A percentile compares a stretch with the other conserved stretches of the same genome.
Evolutionary conservation across 1,140 invertebrate species (phyloP).

Genomic region (Drosophila ironensis): DNA sequence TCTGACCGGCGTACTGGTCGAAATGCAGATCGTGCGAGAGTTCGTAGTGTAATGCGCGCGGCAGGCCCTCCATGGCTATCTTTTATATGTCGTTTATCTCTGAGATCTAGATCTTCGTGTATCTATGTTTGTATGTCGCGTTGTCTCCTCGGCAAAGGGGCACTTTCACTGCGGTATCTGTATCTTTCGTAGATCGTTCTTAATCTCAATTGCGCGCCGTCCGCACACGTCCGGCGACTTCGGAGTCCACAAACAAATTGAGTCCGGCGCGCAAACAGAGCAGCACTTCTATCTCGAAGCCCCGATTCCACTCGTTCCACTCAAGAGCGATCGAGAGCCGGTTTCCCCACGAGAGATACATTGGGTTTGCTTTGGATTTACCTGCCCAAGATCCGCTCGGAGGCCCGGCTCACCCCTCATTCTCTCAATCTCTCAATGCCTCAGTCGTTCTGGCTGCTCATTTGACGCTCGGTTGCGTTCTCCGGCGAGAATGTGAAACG

Average conservation of each 20-base stretch:
- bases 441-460: conserved; percentile 42
- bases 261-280: conserved; percentile 42
- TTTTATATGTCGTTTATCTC: conserved; percentile 39
- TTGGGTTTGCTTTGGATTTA: conserved; percentile 7
- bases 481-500: conserved; percentile 30
- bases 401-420: neutral
- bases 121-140: conserved; percentile 17
- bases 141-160: too few species aligned
- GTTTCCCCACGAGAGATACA: neutral
- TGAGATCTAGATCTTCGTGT: conserved; percentile 27
- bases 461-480: conserved; percentile 71
- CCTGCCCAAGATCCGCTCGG: conserved; percentile 30
- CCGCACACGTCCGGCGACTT: conserved; percentile 46
- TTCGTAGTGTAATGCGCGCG: conserved; percentile 74
- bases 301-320: conserved; percentile 32
- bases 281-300: conserved; percentile 13
- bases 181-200: conserved; percentile 22
- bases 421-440: too few species aligned
- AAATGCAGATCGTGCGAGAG: conserved; percentile 73
- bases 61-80: conserved; percentile 59
- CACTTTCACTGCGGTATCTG: conserved; percentile 64
- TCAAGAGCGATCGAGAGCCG: conserved; percentile 47
- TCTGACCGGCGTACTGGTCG: conserved; percentile 64
- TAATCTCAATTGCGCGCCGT: conserved; percentile 17
- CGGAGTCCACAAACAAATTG: conserved; percentile 72